Evolutionary conservation across 2,888 invertebrate species (phyloP).

Genomic region (Habrosyne pyritoides): DNA sequence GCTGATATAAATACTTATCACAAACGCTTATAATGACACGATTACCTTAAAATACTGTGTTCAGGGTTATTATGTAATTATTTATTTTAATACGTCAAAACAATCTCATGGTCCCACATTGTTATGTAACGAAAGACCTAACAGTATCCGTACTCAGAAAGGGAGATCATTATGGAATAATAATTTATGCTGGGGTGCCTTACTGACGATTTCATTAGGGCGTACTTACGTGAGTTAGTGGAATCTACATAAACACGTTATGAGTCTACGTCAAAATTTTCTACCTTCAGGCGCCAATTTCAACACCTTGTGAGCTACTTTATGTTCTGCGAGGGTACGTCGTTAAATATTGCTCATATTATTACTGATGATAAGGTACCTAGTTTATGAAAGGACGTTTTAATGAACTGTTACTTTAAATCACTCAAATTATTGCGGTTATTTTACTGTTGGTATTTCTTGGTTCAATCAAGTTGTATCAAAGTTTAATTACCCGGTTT

Average conservation of each 20-base stretch:
- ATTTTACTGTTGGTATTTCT: no score
- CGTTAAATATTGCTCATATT: slow-evolving; percentile 40
- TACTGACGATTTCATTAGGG: slow-evolving; percentile 68
- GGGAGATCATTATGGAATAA: slow-evolving; percentile 57
- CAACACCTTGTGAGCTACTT: slow-evolving; percentile 29
- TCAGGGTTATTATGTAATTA: no score
- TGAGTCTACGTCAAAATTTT: slow-evolving; percentile 55
- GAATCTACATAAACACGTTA: slow-evolving; percentile 72
- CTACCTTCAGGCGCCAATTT: slow-evolving; percentile 40
- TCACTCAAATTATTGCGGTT: not conserved
- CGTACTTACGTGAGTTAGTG: slow-evolving; percentile 57
- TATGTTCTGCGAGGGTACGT: slow-evolving; percentile 31
- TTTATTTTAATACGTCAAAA: slow-evolving; percentile 43
- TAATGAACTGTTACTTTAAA: not conserved
- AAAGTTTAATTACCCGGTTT: no score
- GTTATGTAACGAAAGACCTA: slow-evolving; percentile 43
- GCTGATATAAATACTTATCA: no score
- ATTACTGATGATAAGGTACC: slow-evolving; percentile 7
- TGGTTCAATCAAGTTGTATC: no score
- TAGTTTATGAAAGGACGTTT: not conserved
- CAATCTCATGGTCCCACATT: slow-evolving; percentile 40
- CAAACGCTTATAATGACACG: no score
- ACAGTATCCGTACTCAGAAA: slow-evolving; percentile 37
- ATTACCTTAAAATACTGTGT: slow-evolving; percentile 46
- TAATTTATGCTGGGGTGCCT: slow-evolving; percentile 62